Conservation (phyloP, 2,888 invertebrate genomes). For the Therioaphis trifolii region DNA sequence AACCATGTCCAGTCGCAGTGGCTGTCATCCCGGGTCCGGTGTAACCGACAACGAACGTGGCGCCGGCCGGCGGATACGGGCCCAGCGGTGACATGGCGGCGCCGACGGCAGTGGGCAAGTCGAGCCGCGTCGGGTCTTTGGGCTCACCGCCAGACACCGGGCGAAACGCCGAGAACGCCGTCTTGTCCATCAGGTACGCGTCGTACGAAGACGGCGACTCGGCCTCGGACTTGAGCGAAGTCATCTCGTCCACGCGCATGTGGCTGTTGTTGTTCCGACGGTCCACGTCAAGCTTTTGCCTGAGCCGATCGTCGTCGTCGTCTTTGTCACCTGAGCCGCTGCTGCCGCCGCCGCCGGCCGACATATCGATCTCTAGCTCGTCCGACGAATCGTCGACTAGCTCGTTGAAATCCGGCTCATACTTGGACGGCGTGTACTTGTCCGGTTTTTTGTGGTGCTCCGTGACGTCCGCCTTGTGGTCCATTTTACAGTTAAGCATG, state of each 20-base stretch:
- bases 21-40: constrained; percentile 66
- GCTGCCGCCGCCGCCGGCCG: constrained; percentile 72
- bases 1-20: not conserved
- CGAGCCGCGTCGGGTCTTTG: constrained; percentile 67
- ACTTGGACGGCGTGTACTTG: constrained; percentile 71
- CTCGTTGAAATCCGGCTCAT: constrained; percentile 82
- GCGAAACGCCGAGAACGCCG: constrained; percentile 82
- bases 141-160: constrained; percentile 72
- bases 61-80: constrained; percentile 76
- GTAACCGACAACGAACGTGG: constrained; percentile 80
- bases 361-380: constrained; percentile 83
- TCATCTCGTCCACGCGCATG: constrained; percentile 59
- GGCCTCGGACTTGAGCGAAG: constrained; percentile 53
- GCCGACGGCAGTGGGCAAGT: constrained; percentile 65
- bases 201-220: constrained; percentile 35
- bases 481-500: constrained; percentile 47
- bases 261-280: constrained; percentile 65
- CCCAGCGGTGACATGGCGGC: constrained; percentile 70
- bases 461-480: constrained; percentile 48
- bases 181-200: constrained; percentile 66
- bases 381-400: constrained; percentile 80
- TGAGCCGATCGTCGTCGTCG: constrained; percentile 68
- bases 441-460: constrained; percentile 66
- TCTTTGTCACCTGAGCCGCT: constrained; percentile 70
- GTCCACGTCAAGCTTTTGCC: constrained; percentile 65